Percentiles rank a stretch among this genome's conserved stretches.
Evolutionary conservation across 2,888 invertebrate species (phyloP).

Genomic region (Neria commutata): DNA sequence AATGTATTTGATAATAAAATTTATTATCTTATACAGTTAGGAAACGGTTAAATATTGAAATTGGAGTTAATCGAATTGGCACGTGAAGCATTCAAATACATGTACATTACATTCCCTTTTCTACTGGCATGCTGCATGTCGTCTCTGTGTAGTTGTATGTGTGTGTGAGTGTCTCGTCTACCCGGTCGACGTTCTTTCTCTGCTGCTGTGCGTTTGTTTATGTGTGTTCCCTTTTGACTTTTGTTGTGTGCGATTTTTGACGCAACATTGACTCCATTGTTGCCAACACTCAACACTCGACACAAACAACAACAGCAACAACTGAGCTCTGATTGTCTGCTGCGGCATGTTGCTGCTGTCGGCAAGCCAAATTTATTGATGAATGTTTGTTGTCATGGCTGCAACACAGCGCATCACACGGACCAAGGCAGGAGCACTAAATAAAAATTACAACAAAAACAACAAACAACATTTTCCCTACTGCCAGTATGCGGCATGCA

Average conservation of each 20-base stretch:
- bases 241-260: conserved; percentile 7
- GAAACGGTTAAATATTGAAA: too few species aligned
- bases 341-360: conserved; percentile 30
- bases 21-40: too few species aligned
- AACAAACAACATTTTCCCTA: background rate
- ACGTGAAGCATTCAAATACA: too few species aligned
- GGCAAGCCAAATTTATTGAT: conserved; percentile 59
- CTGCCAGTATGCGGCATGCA: conserved; percentile 7
- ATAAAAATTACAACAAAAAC: background rate
- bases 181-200: background rate
- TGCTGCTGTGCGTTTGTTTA: background rate
- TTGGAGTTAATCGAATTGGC: too few species aligned
- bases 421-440: background rate
- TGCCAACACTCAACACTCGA: background rate
- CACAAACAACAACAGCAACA: conserved; percentile 1
- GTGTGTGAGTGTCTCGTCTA: background rate
- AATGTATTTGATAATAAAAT: too few species aligned
- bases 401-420: conserved; percentile 18
- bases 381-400: conserved; percentile 43
- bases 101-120: too few species aligned
- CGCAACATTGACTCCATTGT: conserved; percentile 14
- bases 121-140: too few species aligned
- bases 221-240: background rate
- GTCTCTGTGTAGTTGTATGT: too few species aligned
- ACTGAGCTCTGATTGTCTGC: background rate